Base-by-base conservation (phyloP, 2,797 vertebrate species). In the Labeo calbasu region DNA sequence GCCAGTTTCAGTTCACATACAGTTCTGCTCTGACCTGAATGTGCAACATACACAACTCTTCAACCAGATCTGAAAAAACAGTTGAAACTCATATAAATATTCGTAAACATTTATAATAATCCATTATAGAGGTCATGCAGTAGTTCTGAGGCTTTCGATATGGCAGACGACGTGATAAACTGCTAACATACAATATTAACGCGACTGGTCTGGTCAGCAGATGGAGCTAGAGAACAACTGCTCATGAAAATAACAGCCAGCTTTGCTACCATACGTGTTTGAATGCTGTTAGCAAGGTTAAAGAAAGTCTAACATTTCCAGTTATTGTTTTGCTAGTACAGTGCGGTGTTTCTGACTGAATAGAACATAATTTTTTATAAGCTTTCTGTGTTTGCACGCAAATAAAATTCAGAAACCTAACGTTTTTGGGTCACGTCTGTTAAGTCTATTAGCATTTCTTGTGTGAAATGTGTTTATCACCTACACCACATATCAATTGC, bases 221-320 rank as follows among this genome's bases (percentile, higher is more conserved):
- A 63, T 79, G 82, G 82, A 69, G 66, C 76, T 50, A 50, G 21
- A 71, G 66, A 79, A 84, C 19, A 70, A 25, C 78, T 43, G 48
- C 65, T 48, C 40, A 23, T 32, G 7, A 53, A 66, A 32, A 53
- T 19, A 53, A 21, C 13, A 1, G 13, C 21, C 28, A 40, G 68
- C 53, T 53, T 53, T 19, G 2, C 71, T 71, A 25, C 69, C 11
- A 0, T 12, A 23, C 1, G n/a, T 59, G 57, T 59, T 23, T 72
- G 4, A 51, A 17, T 51, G 25, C 4, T 72, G 4, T 51, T 53
- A 3, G 43, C 43, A 32, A 53, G 23, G 4, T 28, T 25, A 23
- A 10, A 8, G 10, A 11, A 23, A 50, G 46, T 50, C 23, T 50
- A 73, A 3, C 15, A 53, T 53, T 21, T 32, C 4, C 48, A 32